These are phyloP conservation scores for Stichopus horrens DNA, from an alignment of 53 echinoderm and acorn worm species.

Conservation along the genomic window DNA sequence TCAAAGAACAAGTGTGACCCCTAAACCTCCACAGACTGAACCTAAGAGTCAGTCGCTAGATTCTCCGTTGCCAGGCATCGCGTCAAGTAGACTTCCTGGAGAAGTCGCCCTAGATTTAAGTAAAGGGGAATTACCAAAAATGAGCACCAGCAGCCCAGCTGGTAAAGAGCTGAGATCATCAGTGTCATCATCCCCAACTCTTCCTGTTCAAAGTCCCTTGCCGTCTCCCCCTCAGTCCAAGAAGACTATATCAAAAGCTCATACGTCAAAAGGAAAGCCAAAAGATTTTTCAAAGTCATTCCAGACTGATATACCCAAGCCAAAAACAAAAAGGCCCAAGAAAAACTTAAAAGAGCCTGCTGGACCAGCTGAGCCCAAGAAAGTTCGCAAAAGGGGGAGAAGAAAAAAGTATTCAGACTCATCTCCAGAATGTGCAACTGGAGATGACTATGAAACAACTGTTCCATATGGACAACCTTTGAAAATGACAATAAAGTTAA, in stretches of 20 bases:
- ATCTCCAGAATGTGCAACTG: conserved; percentile 72
- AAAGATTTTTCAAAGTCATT: conserved; percentile 76
- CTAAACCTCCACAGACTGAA: not conserved
- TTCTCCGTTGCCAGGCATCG: not conserved
- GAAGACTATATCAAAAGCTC: conserved; percentile 20
- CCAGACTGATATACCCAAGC: conserved; percentile 50
- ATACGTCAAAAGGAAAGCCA: conserved; percentile 83
- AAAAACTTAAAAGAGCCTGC: conserved; percentile 54
- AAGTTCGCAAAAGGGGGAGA: conserved; percentile 44
- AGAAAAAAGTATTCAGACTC: conserved; percentile 73
- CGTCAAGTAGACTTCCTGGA: conserved; percentile 2
- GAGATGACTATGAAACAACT: conserved; percentile 64
- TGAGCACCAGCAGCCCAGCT: not conserved
- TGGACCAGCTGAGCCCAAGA: conserved; percentile 67
- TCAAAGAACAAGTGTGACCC: not conserved
- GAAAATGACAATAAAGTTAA: conserved; percentile 80
- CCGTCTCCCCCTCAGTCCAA: conserved; percentile 26
- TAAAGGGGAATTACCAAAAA: not conserved
- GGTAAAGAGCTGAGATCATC: conserved; percentile 41
- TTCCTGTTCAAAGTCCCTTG: conserved; percentile 11
- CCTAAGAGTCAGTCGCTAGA: conserved; percentile 19
- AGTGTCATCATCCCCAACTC: not conserved
- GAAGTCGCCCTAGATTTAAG: conserved; percentile 23
- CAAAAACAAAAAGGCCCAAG: conserved; percentile 64
- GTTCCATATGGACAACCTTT: conserved; percentile 72